A percentile compares a stretch with the other conserved stretches of the same genome.
Conservation (phyloP, 2,797 vertebrate species). For the Falco cherrug region DNA sequence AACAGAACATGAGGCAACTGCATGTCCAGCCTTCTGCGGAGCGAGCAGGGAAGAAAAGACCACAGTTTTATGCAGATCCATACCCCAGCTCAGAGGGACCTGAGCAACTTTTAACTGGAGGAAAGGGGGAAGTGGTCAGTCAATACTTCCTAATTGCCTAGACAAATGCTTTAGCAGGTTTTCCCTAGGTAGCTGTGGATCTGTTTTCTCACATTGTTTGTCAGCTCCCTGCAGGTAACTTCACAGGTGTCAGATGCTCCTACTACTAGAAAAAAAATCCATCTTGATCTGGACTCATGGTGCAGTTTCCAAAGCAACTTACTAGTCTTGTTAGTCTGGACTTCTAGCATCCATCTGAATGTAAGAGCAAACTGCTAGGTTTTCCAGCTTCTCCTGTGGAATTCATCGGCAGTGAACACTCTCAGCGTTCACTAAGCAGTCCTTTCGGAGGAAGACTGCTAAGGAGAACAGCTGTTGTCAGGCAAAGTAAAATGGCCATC, state of each 20-base stretch:
- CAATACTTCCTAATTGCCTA: background rate
- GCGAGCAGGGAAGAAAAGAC: background rate
- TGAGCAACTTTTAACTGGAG: background rate
- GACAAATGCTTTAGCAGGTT: background rate
- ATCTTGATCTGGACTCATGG: fast-evolving
- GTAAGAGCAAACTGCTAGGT: background rate
- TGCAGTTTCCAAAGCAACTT: background rate
- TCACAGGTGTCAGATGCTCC: background rate
- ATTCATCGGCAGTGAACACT: background rate
- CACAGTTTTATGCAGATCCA: background rate
- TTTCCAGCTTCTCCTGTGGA: background rate
- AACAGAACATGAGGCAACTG: background rate
- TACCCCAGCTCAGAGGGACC: background rate
- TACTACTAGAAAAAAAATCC: background rate
- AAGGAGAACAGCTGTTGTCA: background rate
- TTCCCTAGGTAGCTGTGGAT: background rate
- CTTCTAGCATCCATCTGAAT: background rate
- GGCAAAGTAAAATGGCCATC: background rate
- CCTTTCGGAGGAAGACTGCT: background rate
- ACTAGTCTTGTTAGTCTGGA: background rate
- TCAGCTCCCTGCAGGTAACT: background rate
- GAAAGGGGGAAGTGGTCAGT: background rate
- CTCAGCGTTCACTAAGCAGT: background rate
- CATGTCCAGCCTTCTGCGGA: background rate
- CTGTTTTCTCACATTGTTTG: background rate